phyloP scores from a whole-genome alignment of 2,888 invertebrate genomes.

The Miltochrista miniata region DNA sequence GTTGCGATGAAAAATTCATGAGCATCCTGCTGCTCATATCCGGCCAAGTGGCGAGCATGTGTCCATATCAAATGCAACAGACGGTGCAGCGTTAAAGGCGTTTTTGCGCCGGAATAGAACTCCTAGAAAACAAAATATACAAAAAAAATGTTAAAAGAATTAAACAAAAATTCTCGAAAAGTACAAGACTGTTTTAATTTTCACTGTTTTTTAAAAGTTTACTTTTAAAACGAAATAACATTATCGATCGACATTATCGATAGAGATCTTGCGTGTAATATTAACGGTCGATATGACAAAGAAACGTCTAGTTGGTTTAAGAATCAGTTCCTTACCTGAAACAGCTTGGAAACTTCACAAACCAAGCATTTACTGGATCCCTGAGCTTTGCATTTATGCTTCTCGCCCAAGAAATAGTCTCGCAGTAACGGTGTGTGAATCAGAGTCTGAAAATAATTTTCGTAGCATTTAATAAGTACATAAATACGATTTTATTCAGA shows the following conservation, averaged over 20 bases:
- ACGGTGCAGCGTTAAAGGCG: constrained; percentile 94
- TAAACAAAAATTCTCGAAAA: constrained; percentile 7
- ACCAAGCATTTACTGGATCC: constrained; percentile 93
- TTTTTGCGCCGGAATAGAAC: constrained; percentile 96
- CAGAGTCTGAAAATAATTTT: constrained; percentile 88
- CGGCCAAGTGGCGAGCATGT: constrained; percentile 96
- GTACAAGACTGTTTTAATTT: not conserved
- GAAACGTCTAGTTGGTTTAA: constrained; percentile 14
- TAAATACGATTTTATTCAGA: too few relatives aligned
- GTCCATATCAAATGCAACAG: constrained; percentile 97
- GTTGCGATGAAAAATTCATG: constrained; percentile 99
- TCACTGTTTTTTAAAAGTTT: not conserved
- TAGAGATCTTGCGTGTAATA: constrained; percentile 10
- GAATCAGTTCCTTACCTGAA: constrained; percentile 87
- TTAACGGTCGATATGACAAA: constrained; percentile 16
- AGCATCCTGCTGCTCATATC: constrained; percentile 99
- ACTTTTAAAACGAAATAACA: not conserved
- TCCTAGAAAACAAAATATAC: constrained; percentile 75
- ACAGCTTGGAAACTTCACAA: constrained; percentile 97
- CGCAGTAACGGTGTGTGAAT: constrained; percentile 97
- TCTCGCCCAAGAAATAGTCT: constrained; percentile 97
- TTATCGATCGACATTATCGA: constrained; percentile 3
- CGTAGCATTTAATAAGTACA: too few relatives aligned
- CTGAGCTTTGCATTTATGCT: constrained; percentile 91
- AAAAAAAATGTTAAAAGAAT: constrained; percentile 8